A percentile compares a stretch with the other conserved stretches of the same genome.
Conservation (phyloP, 1,140 invertebrate species). For the Agrilus planipennis region DNA sequence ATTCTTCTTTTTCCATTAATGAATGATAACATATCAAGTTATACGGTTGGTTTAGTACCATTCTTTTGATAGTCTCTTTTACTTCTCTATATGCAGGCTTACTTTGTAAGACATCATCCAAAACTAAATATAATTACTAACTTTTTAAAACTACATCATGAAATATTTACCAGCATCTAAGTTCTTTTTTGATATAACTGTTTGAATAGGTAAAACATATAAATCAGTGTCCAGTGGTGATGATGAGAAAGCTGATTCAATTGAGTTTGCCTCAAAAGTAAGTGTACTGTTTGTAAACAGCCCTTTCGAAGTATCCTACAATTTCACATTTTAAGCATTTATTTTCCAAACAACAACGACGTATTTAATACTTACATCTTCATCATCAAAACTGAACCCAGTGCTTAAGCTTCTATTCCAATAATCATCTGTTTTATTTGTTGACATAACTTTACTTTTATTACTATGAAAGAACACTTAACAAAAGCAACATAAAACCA, state of each 20-base stretch:
- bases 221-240: constrained; percentile 11
- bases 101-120: constrained; percentile 17
- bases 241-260: constrained; percentile 15
- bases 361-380: constrained; percentile 13
- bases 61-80: constrained; percentile 24
- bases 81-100: constrained; percentile 11
- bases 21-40: constrained; percentile 17
- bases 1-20: constrained; percentile 20
- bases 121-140: constrained; percentile 18
- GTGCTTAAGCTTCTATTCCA: constrained; percentile 26
- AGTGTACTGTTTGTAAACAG: constrained; percentile 6
- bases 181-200: constrained; percentile 22
- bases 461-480: no score
- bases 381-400: constrained; percentile 27
- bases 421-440: constrained; percentile 25
- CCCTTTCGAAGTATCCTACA: constrained; percentile 6
- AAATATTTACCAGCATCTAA: constrained; percentile 18
- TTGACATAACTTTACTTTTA: no score
- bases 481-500: no score
- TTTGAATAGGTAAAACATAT: constrained; percentile 18
- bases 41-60: constrained; percentile 18
- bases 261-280: background rate
- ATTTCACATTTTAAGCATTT: background rate
- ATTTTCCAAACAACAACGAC: background rate
- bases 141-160: constrained; percentile 13